Conservation (phyloP, 1,140 invertebrate genomes). For the Acromyrmex heyeri region DNA sequence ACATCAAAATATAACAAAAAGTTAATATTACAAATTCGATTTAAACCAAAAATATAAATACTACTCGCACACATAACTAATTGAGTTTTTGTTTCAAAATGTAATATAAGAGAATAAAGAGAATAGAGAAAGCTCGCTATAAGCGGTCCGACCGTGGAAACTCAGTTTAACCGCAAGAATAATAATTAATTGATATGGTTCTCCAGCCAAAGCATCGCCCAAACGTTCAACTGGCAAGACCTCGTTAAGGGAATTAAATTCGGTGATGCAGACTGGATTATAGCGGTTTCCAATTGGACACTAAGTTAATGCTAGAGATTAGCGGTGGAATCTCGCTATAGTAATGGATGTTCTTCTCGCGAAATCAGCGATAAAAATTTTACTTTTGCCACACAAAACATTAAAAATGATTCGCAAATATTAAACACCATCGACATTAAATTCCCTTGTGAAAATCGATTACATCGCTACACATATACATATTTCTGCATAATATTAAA, state of each 20-base stretch:
- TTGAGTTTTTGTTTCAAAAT: not conserved
- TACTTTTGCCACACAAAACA: not conserved
- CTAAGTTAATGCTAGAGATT: constrained; percentile 73
- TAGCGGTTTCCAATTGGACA: constrained; percentile 74
- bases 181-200: constrained; percentile 83
- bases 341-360: constrained; percentile 38
- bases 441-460: constrained; percentile 11
- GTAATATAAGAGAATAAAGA: constrained; percentile 44
- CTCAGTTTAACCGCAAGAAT: constrained; percentile 67
- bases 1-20: not conserved
- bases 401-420: not conserved
- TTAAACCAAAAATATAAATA: not conserved
- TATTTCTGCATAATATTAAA: constrained; percentile 6
- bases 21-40: not conserved
- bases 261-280: constrained; percentile 76
- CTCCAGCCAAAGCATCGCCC: constrained; percentile 69
- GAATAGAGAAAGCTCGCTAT: constrained; percentile 12
- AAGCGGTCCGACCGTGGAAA: constrained; percentile 30
- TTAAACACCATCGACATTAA: not conserved
- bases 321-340: constrained; percentile 43
- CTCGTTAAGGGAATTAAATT: constrained; percentile 81
- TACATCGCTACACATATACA: not conserved
- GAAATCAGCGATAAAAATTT: constrained; percentile 76
- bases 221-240: constrained; percentile 69
- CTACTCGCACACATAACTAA: not conserved